A percentile compares a stretch with the other conserved stretches of the same genome.
Conservation (phyloP, 2,888 invertebrate species). For the Escarpia spicata region DNA sequence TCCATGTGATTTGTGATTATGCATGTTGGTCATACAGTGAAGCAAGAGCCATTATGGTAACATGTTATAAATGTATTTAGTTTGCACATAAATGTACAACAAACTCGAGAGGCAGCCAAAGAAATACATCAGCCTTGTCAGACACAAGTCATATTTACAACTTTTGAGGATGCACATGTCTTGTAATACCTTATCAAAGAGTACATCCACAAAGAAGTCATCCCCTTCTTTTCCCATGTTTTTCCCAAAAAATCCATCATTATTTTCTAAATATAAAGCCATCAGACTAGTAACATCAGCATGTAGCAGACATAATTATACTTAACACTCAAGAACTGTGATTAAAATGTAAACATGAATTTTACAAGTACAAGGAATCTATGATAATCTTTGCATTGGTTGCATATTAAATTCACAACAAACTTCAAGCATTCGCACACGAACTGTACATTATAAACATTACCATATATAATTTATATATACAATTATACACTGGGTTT, state of each 20-base stretch:
- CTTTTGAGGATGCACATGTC: not conserved
- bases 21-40: not conserved
- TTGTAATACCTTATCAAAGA: not conserved
- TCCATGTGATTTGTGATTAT: not conserved
- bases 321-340: not conserved
- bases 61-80: not conserved
- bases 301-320: not conserved
- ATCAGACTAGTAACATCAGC: not conserved
- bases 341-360: not conserved
- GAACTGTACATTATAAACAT: not conserved
- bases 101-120: not conserved
- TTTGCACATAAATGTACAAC: not conserved
- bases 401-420: not conserved
- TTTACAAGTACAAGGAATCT: not conserved
- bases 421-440: not conserved
- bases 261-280: not conserved
- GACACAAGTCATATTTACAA: not conserved
- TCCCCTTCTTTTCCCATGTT: not conserved
- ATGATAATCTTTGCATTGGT: not conserved
- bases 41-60: not conserved
- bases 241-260: not conserved
- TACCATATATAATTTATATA: not conserved
- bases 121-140: not conserved
- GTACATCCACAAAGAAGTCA: not conserved
- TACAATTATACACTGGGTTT: not conserved